Evolutionary conservation across 1,140 invertebrate genomes (phyloP), one percentile per base, ranked within the genome.

Genomic region (Steinernema khuongi): DNA sequence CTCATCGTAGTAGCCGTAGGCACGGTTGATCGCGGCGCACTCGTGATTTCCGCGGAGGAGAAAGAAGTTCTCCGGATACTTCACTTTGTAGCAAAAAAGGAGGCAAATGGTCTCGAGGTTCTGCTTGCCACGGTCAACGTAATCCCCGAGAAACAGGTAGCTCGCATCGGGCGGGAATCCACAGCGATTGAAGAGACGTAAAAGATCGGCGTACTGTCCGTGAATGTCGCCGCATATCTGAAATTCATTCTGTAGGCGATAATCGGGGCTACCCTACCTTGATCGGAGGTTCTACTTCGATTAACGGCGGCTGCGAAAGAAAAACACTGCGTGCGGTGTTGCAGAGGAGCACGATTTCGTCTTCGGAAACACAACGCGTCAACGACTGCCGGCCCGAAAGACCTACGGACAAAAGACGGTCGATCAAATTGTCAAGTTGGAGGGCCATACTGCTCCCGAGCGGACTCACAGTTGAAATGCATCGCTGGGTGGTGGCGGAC

Each of bases 121-220:
- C 79, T 94, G 92, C 85, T 93, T 93, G 74, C 92, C 92, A 84
- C 92, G 89, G 86, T 94, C 92, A 11, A 94, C 92, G 86, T 94
- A 94, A 87, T 94, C 92, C 31, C 70, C 70, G 2, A 71, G 70
- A 33, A 71, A 71, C 32, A 71, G 70, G 33, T 71, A 71, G 41
- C 70, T 79, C 18, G 77, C 70, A 1, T 80, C 36, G 31, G 78
- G 78, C 1, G 77, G 77, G 41, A 79, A 78, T 14, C 77, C 77
- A 66, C 76, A 71, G 1, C 66, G 86, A 73, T 88, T 87, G 83
- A 88, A 88, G 73, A 88, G 76, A 1, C 76, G 74, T 29, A 87
- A 77, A 32, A 78, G 30, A 33, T 78, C 75, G 11, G 31, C 26
- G 29, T 41, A 77, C 60, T 77, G 75, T 1, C 74, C 75, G 33